Conservation (phyloP, 1,140 invertebrate genomes). For the Medauroidea extradentata region DNA sequence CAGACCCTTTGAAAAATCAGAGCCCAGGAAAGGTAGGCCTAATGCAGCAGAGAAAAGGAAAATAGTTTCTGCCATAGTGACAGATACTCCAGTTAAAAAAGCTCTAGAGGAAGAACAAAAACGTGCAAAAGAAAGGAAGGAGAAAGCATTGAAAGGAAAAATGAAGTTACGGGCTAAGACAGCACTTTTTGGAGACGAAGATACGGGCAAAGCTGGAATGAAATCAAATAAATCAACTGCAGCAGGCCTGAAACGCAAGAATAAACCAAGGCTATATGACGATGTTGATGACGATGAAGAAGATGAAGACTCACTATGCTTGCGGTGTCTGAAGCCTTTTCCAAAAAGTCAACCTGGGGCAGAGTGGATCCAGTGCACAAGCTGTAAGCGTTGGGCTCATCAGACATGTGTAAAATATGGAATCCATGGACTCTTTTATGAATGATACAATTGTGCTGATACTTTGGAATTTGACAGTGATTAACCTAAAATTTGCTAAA, state of each 20-base stretch:
- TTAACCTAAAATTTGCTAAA: too few relatives aligned
- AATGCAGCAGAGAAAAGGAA: neutral
- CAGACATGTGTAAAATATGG: neutral
- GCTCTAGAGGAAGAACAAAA: neutral
- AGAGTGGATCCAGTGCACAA: neutral
- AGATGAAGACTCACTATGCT: neutral
- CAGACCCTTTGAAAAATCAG: neutral
- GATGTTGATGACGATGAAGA: neutral
- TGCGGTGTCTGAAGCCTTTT: neutral
- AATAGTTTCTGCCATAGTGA: neutral
- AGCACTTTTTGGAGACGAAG: too few relatives aligned
- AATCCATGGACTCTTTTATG: too few relatives aligned
- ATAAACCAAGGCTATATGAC: too few relatives aligned
- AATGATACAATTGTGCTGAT: too few relatives aligned
- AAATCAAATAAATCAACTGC: neutral
- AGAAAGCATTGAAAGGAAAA: too few relatives aligned
- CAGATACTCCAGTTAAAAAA: conserved; percentile 1
- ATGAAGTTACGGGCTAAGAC: too few relatives aligned
- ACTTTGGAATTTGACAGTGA: too few relatives aligned
- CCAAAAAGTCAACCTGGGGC: neutral
- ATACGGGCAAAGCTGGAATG: neutral
- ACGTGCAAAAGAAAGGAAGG: too few relatives aligned
- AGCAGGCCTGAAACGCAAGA: too few relatives aligned
- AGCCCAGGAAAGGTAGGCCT: conserved; percentile 6
- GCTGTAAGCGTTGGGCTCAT: neutral